A percentile compares a stretch with the other conserved stretches of the same genome.
Evolutionary conservation across 2,113 vertebrate genomes (phyloP).

Genomic region (Choloepus hoffmanni): DNA sequence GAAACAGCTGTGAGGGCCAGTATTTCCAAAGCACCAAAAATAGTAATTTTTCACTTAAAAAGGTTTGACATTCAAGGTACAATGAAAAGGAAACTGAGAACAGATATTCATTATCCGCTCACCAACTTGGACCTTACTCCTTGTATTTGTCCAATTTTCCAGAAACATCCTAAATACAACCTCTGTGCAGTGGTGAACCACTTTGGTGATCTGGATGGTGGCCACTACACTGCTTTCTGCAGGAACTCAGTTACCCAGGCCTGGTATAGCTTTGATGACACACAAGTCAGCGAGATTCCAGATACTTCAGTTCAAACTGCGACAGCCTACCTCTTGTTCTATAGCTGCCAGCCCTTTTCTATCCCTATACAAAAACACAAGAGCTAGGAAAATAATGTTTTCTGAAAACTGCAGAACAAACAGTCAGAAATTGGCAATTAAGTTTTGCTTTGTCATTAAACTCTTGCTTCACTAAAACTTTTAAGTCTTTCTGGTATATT

Average conservation of each 20-base stretch:
- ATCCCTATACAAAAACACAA: conserved; percentile 68
- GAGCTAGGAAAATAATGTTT: conserved; percentile 54
- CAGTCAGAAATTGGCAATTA: not conserved
- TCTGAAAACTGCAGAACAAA: conserved; percentile 18
- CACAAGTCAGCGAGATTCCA: conserved; percentile 84
- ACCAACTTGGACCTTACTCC: conserved; percentile 88
- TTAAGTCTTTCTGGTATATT: conserved; percentile 48
- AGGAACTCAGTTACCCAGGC: conserved; percentile 84
- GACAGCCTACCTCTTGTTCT: conserved; percentile 91
- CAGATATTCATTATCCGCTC: conserved; percentile 83
- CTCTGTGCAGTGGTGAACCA: conserved; percentile 90
- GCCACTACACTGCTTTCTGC: conserved; percentile 93
- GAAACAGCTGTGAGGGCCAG: conserved; percentile 86
- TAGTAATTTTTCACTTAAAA: conserved; percentile 93
- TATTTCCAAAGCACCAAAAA: conserved; percentile 88
- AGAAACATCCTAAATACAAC: conserved; percentile 84
- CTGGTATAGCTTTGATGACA: conserved; percentile 92
- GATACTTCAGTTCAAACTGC: conserved; percentile 87
- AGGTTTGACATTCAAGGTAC: conserved; percentile 89
- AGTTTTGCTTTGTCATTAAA: conserved; percentile 78
- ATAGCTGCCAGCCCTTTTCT: conserved; percentile 86
- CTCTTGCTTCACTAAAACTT: not conserved
- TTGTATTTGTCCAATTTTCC: conserved; percentile 83
- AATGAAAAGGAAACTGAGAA: conserved; percentile 82
- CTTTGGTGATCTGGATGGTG: conserved; percentile 90